Percentiles rank a stretch among this genome's conserved stretches.
phyloP scores from a whole-genome alignment of 2,888 invertebrate genomes.

The Cylindroiulus punctatus region DNA sequence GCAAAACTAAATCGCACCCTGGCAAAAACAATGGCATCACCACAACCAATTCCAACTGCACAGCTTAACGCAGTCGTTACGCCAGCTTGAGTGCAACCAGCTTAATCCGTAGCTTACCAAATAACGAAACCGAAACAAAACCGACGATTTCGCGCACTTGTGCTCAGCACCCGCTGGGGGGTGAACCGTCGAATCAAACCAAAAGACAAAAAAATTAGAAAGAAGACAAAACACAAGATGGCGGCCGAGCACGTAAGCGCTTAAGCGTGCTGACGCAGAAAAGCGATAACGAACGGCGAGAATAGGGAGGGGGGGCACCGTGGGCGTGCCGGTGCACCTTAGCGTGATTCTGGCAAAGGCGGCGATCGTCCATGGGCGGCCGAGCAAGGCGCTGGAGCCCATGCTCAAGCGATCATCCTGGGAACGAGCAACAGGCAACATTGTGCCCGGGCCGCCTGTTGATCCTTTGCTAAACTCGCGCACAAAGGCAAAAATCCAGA shows the following conservation, averaged over 20 bases:
- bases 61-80: no score
- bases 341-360: background rate
- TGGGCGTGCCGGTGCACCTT: conserved; percentile 4
- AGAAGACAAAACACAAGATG: background rate
- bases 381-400: background rate
- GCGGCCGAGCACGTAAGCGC: background rate
- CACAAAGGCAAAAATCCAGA: conserved; percentile 1
- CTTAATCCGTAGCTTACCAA: no score
- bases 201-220: background rate
- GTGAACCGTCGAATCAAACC: background rate
- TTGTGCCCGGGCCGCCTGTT: background rate
- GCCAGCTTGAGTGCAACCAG: no score
- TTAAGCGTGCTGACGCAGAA: background rate
- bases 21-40: no score
- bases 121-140: no score
- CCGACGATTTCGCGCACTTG: no score
- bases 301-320: no score
- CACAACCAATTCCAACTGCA: no score
- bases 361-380: background rate
- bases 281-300: background rate
- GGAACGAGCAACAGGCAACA: conserved; percentile 2
- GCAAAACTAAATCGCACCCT: no score
- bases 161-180: no score
- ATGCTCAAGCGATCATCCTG: conserved; percentile 15
- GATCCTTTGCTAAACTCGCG: background rate